phyloP scores from a whole-genome alignment of 2,888 invertebrate genomes.

The Uloborus plumipes region DNA sequence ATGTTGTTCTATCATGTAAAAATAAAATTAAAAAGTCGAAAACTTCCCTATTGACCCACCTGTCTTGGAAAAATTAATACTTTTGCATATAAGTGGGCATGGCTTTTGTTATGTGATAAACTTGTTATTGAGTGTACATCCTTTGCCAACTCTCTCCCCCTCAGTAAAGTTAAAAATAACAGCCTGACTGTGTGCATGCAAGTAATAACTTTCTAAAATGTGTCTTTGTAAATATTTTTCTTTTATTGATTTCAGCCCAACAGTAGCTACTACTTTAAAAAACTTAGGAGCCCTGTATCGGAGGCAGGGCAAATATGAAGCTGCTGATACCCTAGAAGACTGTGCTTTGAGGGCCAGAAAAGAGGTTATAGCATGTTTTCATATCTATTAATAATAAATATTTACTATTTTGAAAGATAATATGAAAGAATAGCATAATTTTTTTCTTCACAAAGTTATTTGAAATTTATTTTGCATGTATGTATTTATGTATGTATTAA shows the following conservation, averaged over 20 bases:
- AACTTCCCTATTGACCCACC: too few relatives aligned
- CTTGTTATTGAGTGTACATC: too few relatives aligned
- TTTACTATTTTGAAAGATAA: neutral
- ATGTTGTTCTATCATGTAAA: too few relatives aligned
- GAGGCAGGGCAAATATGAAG: constrained; percentile 98
- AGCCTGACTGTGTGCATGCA: neutral
- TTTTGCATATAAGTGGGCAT: too few relatives aligned
- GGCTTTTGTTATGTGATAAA: too few relatives aligned
- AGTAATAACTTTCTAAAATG: neutral
- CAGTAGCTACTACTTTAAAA: constrained; percentile 97
- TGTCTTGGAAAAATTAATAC: too few relatives aligned
- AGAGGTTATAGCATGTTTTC: constrained; percentile 78
- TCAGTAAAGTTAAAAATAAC: too few relatives aligned
- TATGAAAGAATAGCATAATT: neutral
- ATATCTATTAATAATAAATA: neutral
- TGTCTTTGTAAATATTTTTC: constrained; percentile 1
- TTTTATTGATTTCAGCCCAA: constrained; percentile 80
- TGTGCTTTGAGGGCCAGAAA: constrained; percentile 96
- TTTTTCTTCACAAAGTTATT: too few relatives aligned
- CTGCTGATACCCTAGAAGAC: constrained; percentile 98
- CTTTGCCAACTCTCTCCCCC: too few relatives aligned
- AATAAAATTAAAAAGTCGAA: too few relatives aligned
- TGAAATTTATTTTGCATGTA: too few relatives aligned
- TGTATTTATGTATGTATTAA: too few relatives aligned
- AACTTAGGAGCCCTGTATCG: constrained; percentile 98